Evolutionary conservation across 2,113 vertebrate species (phyloP).

Genomic region (Mesocricetus auratus): DNA sequence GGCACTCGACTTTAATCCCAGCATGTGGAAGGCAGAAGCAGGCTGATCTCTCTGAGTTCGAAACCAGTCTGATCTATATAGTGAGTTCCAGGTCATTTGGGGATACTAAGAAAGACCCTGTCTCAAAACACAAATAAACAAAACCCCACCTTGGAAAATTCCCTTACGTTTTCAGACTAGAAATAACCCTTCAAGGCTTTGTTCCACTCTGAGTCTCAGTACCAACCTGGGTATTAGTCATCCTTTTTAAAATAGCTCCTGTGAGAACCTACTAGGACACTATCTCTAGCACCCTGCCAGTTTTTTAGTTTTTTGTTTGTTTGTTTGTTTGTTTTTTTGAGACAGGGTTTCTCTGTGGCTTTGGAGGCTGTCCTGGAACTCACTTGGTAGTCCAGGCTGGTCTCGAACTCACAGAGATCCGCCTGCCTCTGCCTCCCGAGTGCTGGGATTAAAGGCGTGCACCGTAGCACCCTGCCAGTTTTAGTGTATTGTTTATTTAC

Average conservation of each 20-base stretch:
- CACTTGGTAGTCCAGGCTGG: no score
- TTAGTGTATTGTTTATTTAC: not conserved
- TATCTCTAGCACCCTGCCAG: no score
- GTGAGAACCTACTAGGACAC: not conserved
- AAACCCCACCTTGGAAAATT: not conserved
- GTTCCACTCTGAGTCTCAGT: not conserved
- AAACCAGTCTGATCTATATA: not conserved
- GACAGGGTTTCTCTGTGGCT: no score
- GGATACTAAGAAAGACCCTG: not conserved
- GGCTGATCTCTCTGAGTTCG: not conserved
- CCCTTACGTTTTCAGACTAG: not conserved
- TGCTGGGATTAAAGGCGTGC: no score
- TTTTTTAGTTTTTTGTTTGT: no score
- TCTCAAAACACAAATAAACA: not conserved
- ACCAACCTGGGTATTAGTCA: no score
- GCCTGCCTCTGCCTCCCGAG: no score
- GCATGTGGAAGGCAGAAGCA: not conserved
- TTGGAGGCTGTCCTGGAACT: no score
- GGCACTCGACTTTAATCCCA: not conserved
- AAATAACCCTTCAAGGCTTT: not conserved
- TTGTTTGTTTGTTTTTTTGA: no score
- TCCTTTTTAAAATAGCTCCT: not conserved
- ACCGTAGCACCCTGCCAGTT: no score
- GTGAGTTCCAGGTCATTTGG: not conserved
- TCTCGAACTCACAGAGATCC: no score